phyloP scores from a whole-genome alignment of 2,888 invertebrate genomes.

The Dryobota labecula region DNA sequence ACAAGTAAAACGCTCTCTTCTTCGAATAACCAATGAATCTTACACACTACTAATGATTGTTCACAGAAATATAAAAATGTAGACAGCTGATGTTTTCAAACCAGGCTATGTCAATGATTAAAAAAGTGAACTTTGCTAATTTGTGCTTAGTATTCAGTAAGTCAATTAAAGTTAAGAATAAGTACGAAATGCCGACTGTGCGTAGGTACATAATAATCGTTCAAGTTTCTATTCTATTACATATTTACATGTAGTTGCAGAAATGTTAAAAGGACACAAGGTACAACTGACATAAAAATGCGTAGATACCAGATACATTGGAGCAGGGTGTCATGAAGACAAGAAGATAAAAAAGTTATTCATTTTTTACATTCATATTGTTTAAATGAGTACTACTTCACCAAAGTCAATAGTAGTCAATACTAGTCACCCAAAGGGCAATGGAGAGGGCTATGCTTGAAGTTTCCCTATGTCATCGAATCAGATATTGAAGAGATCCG shows the following conservation, averaged over 20 bases:
- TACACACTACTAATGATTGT: not conserved
- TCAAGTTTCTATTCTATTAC: not conserved
- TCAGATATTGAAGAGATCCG: too few relatives aligned
- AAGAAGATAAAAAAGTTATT: slow-evolving; percentile 12
- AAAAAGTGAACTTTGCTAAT: not conserved
- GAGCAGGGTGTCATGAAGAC: slow-evolving; percentile 51
- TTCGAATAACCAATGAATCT: not conserved
- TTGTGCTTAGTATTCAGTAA: not conserved
- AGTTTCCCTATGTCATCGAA: too few relatives aligned
- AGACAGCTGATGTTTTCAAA: not conserved
- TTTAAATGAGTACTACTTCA: not conserved
- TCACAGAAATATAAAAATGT: not conserved
- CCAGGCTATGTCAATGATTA: too few relatives aligned
- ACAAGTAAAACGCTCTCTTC: not conserved
- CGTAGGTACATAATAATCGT: not conserved
- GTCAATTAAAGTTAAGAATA: not conserved
- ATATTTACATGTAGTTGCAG: not conserved
- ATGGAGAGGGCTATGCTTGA: too few relatives aligned
- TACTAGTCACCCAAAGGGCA: too few relatives aligned
- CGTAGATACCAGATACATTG: slow-evolving; percentile 39
- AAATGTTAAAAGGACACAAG: not conserved
- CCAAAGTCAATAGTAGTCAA: too few relatives aligned
- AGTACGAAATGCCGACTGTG: not conserved
- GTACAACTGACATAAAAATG: slow-evolving; percentile 51
- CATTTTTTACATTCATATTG: not conserved